Base-by-base conservation (phyloP, 1,140 invertebrate species). In the Marisa cornuarietis region DNA sequence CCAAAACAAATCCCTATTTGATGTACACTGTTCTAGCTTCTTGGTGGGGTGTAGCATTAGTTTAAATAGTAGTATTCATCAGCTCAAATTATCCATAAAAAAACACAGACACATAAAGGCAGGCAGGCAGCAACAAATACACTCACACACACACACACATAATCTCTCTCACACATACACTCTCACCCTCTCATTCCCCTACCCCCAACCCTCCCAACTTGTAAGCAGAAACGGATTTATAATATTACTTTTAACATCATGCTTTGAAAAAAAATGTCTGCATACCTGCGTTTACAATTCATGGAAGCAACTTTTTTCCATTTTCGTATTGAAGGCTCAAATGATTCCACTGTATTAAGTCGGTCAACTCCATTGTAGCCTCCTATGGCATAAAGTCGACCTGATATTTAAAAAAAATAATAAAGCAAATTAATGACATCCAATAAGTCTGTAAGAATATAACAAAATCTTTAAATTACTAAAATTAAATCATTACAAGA, bases 321-420 rank as follows among this genome's bases (percentile, higher is more conserved):
- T 79, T 92, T 92, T 85, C 94, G 94, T 68, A 92, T 92, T 31
- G 92, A 90, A 13, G 95, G 94, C 91, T 97, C 95, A 91, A 95
- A 97, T 14, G 96, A 94, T 91, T 97, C 96, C 7, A 97, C 96
- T n/a, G 95, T 96, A 52, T 94, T 94, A 14, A 97, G 91, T 82
- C 96, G 90, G 87, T 96, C 95, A 52, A 92, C 92, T 11, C 96
- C 96, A 90, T 97, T 96, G 86, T 96, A 97, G 20, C 93, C 93
- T 52, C 92, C 93, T 79, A 93, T 92, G 42, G 92, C 93, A 85
- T 93, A 92, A 51, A 92, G 83, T 62, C 83, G 72, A 51, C 87
- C 90, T 90, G 76, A 14, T 0, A 42, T 42, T 42, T 42, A 4
- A 42, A 42, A 42, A 42, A 42, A 42, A 42, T 42, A 42, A 42